These are phyloP conservation scores for Tipula confusa DNA, from an alignment of 2,888 invertebrate genomes.

Conservation along the genomic window DNA sequence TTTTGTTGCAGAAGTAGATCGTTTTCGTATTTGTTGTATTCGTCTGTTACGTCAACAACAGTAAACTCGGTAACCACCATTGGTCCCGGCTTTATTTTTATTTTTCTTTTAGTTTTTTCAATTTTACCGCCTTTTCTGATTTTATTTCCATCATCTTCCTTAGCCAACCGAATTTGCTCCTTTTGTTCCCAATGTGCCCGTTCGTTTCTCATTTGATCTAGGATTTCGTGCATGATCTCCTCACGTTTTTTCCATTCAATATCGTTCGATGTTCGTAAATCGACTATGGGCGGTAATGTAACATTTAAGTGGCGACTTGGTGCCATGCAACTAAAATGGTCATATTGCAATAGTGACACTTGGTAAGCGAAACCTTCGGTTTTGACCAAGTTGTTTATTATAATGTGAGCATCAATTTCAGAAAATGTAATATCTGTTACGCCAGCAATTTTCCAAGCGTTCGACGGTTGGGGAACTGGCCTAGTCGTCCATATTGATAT, in stretches of 20 bases:
- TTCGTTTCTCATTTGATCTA: background rate
- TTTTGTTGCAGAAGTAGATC: background rate
- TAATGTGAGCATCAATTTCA: background rate
- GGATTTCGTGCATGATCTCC: background rate
- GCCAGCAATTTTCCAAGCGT: background rate
- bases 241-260: background rate
- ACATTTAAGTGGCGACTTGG: background rate
- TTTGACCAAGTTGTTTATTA: background rate
- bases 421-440: background rate
- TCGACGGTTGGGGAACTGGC: background rate
- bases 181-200: background rate
- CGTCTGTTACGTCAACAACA: background rate
- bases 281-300: background rate
- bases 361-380: background rate
- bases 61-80: background rate
- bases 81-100: background rate
- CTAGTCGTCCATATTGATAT: background rate
- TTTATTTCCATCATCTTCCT: background rate
- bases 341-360: background rate
- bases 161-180: background rate
- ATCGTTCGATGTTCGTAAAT: background rate
- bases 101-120: background rate
- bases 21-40: background rate
- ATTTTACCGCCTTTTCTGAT: background rate
- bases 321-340: background rate